Percentiles rank a stretch among this genome's conserved stretches.
These are phyloP conservation scores for Bolinopsis microptera DNA, from an alignment of 37 sponge, comb jelly and placozoan species.

Conservation along the genomic window DNA sequence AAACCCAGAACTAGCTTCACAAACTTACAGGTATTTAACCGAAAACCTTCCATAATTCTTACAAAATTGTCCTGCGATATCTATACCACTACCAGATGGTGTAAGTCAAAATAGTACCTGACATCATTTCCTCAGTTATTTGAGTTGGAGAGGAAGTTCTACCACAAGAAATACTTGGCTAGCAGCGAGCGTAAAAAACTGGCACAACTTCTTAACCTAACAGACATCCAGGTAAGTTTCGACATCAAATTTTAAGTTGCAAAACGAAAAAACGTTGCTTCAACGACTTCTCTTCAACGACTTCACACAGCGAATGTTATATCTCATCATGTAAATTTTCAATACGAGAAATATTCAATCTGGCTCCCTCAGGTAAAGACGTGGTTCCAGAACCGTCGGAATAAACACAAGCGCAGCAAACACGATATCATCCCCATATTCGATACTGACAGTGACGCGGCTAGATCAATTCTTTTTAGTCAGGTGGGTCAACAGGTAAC, in stretches of 20 bases:
- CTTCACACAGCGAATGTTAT: too few relatives aligned
- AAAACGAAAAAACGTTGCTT: too few relatives aligned
- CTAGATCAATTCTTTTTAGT: constrained; percentile 43
- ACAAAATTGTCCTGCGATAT: too few relatives aligned
- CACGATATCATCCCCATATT: constrained; percentile 59
- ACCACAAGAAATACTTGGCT: constrained; percentile 61
- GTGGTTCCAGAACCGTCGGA: constrained; percentile 66
- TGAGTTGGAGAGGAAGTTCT: constrained; percentile 64
- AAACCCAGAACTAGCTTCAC: constrained; percentile 64
- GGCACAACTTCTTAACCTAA: constrained; percentile 52
- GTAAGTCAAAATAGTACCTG: too few relatives aligned
- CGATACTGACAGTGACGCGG: constrained; percentile 55
- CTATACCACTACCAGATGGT: too few relatives aligned
- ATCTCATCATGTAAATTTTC: not conserved
- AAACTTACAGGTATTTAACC: constrained; percentile 27
- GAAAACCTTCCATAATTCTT: too few relatives aligned
- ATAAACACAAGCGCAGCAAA: constrained; percentile 62
- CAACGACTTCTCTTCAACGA: too few relatives aligned
- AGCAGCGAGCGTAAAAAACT: constrained; percentile 57
- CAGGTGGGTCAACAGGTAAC: not conserved
- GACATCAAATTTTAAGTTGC: not conserved
- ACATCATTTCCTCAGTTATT: constrained; percentile 37
- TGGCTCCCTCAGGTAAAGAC: constrained; percentile 22
- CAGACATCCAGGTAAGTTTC: constrained; percentile 38
- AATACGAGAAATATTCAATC: not conserved